Conservation (phyloP, 2,888 invertebrate species). For the Herminia tarsipennalis region DNA sequence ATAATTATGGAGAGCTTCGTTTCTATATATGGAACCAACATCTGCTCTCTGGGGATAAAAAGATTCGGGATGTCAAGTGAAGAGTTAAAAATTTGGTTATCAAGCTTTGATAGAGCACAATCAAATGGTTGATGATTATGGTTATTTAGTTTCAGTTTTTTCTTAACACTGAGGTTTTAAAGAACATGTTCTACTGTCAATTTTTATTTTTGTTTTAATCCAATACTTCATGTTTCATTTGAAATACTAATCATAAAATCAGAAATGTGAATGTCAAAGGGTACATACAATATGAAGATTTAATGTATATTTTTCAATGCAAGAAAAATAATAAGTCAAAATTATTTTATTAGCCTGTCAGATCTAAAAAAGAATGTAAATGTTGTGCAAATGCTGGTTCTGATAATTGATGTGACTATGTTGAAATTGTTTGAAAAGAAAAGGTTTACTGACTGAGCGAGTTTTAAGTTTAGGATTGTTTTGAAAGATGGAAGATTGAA, state of each 20-base stretch:
- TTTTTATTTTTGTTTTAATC: constrained; percentile 16
- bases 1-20: constrained; percentile 60
- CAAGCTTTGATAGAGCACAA: constrained; percentile 37
- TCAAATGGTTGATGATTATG: too few species aligned
- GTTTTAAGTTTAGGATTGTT: constrained; percentile 33
- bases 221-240: constrained; percentile 1
- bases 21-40: constrained; percentile 51
- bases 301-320: too few species aligned
- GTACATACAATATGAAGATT: too few species aligned
- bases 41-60: constrained; percentile 72
- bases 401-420: constrained; percentile 21
- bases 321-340: constrained; percentile 1
- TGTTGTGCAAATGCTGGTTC: constrained; percentile 22
- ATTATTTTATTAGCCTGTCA: constrained; percentile 47
- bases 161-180: too few species aligned
- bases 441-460: constrained; percentile 39
- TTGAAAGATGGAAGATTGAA: constrained; percentile 32
- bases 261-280: too few species aligned
- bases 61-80: constrained; percentile 79
- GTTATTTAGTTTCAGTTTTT: too few species aligned
- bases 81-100: constrained; percentile 70
- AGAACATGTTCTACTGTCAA: constrained; percentile 34
- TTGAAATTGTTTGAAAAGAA: constrained; percentile 26
- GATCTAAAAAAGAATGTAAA: constrained; percentile 2
- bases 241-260: too few species aligned